Base-by-base conservation (phyloP, 2,797 vertebrate genomes). In the Buceros bicornis region DNA sequence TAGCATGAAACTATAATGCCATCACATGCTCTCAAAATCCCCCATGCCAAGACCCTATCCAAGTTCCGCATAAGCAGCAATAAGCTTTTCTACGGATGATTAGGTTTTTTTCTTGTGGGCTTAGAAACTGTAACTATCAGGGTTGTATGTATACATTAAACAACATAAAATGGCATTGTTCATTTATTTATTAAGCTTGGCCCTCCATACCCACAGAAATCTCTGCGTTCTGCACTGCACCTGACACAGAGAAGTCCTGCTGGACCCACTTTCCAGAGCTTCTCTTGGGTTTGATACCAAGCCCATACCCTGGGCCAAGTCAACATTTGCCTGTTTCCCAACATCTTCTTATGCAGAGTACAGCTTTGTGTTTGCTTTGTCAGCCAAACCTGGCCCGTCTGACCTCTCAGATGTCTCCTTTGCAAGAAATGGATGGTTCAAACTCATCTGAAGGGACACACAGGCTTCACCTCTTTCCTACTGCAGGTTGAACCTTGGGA, bases 21-120 rank as follows among this genome's bases (percentile, higher is more conserved):
- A 70, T 95, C 95, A 94, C 86, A 89, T 95, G 93, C 58, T 64
- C 47, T 81, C 62, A 37, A 90, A 95, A 95, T 92, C 82, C 78
- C 65, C 64, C 16, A 45, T 69, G 76, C 78, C 76, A 90, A 89
- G 76, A 89, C 57, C 35, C 53, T 58, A 71, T 91, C 79, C 86
- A 88, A 85, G 72, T 92, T 74, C 87, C 65, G 76, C 29, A 82
- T 73, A 88, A 87, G 85, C 28, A 93, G 78, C 74, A 95, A 28
- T 67, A 84, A 92, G 73, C 56, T 93, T 84, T 90, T 84, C 87
- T 67, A 64, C 87, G 76, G 65, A 93, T 67, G 76, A 28, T 80
- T 79, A 26, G 61, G 33, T 12, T 76, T 92, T 82, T 85, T 77
- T 42, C 51, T 65, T 66, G 40, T 58, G 73, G 61, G n/a, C 18